Evolutionary conservation across 2,888 invertebrate species (phyloP).

Genomic region (Parascotia fuliginaria): DNA sequence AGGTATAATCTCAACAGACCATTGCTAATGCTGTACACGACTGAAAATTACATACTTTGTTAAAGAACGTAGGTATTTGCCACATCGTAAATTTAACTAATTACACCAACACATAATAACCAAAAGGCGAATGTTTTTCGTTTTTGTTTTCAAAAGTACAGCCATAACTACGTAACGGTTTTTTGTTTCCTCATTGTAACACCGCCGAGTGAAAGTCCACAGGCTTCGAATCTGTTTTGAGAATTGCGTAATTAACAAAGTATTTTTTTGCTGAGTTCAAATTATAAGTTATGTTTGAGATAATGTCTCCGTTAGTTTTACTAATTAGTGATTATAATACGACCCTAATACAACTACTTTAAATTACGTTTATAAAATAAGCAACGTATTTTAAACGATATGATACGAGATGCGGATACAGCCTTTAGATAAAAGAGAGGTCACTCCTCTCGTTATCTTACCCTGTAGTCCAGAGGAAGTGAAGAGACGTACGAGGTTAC

Average conservation of each 20-base stretch:
- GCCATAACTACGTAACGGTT: conserved; percentile 9
- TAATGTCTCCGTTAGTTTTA: not conserved
- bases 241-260: conserved; percentile 29
- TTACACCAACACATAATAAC: not conserved
- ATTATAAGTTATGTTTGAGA: conserved; percentile 1
- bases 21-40: no score
- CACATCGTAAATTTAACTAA: not conserved
- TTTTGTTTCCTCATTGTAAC: conserved; percentile 24
- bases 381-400: no score
- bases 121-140: not conserved
- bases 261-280: conserved; percentile 8
- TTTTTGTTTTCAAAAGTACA: conserved; percentile 14
- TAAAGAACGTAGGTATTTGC: not conserved
- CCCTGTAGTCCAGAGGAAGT: not conserved
- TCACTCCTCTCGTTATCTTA: not conserved
- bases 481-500: no score
- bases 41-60: not conserved
- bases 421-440: no score
- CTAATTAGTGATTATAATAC: not conserved
- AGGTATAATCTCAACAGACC: no score
- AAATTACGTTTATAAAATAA: no score
- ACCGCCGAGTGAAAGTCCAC: conserved; percentile 31
- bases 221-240: conserved; percentile 14
- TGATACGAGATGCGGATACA: no score
- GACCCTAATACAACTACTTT: not conserved